Conservation (phyloP, 2,888 invertebrate species). For the Drosophila formosana region DNA sequence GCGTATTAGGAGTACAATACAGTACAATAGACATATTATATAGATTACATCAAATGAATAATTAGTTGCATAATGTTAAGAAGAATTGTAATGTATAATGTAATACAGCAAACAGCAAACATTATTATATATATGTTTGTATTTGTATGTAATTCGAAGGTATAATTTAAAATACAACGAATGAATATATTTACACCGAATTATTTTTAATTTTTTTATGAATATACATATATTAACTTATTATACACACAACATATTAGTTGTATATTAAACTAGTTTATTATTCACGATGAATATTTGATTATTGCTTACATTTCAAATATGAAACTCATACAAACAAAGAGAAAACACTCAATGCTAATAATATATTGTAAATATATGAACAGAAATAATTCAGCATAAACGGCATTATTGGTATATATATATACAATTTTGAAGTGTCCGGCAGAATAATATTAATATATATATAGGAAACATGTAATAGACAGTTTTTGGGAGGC, state of each 20-base stretch:
- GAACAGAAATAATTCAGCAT: slow-evolving; percentile 57
- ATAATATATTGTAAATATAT: slow-evolving; percentile 54
- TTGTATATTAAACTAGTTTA: slow-evolving; percentile 77
- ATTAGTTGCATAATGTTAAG: slow-evolving; percentile 68
- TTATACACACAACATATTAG: slow-evolving; percentile 71
- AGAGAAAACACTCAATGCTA: slow-evolving; percentile 54
- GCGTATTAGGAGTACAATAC: slow-evolving; percentile 44
- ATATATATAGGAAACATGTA: slow-evolving; percentile 37
- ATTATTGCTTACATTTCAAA: slow-evolving; percentile 78
- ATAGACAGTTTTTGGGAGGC: slow-evolving; percentile 58
- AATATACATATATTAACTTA: slow-evolving; percentile 65
- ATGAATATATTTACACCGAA: slow-evolving; percentile 78
- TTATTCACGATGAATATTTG: slow-evolving; percentile 74
- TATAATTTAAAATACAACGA: slow-evolving; percentile 83
- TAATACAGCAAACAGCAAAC: slow-evolving; percentile 54
- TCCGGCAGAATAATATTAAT: slow-evolving; percentile 44
- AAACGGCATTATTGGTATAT: slow-evolving; percentile 50
- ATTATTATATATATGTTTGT: slow-evolving; percentile 27
- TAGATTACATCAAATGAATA: slow-evolving; percentile 58
- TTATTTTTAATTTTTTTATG: slow-evolving; percentile 70
- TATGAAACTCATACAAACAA: slow-evolving; percentile 67
- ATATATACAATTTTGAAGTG: slow-evolving; percentile 62
- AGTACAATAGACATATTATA: slow-evolving; percentile 43
- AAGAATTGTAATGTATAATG: slow-evolving; percentile 50
- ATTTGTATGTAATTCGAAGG: slow-evolving; percentile 46